phyloP scores from a whole-genome alignment of 1,140 invertebrate species.

The Paramacrobiotus metropolitanus region DNA sequence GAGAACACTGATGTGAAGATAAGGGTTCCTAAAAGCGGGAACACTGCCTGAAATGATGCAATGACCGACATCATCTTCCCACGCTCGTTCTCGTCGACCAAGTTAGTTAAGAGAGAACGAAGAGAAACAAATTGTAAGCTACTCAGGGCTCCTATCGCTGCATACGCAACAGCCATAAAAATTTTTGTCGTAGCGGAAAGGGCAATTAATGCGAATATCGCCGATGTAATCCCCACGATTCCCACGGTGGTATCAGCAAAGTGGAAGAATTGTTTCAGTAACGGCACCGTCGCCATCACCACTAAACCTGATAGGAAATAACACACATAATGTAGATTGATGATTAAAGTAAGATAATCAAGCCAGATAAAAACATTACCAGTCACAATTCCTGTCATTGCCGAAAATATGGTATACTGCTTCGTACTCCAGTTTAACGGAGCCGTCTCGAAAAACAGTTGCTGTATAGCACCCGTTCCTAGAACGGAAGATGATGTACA shows the following conservation, averaged over 20 bases:
- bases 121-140: neutral
- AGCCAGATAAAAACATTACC: neutral
- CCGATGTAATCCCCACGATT: neutral
- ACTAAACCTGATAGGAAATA: neutral
- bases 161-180: neutral
- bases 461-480: neutral
- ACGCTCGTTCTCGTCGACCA: neutral
- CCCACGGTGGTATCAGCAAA: neutral
- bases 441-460: neutral
- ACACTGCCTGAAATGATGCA: neutral
- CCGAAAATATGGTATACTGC: neutral
- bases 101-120: neutral
- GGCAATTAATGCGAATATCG: neutral
- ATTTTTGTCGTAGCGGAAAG: neutral
- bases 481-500: too few relatives aligned
- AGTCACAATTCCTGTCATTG: too few relatives aligned
- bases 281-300: neutral
- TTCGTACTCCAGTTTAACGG: neutral
- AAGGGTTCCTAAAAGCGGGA: neutral
- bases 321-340: too few relatives aligned
- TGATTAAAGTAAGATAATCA: too few relatives aligned
- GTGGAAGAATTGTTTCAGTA: neutral
- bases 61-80: slow-evolving; percentile 5
- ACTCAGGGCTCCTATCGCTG: neutral
- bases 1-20: neutral